Base-by-base conservation (phyloP, 2,888 invertebrate species). In the Cataglyphis cursor region DNA sequence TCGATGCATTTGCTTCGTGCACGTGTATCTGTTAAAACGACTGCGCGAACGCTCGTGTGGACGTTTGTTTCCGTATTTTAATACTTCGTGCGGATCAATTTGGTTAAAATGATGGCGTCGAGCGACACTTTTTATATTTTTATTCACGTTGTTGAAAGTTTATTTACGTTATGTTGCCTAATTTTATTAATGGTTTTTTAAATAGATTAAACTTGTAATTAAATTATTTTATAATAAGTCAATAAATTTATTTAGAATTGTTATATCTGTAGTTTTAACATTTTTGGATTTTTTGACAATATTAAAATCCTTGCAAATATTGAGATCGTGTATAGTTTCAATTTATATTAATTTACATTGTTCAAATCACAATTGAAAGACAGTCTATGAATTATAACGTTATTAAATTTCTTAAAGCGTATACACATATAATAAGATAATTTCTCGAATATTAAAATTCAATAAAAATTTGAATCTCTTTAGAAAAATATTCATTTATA, bases 51-150 rank as follows among this genome's bases (percentile, higher is more conserved):
- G 44, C 44, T 5, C 44, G 15, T 3, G 48, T 6, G 18, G 24
- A 80, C 44, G 59, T 80, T 72, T 80, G 72, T 80, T 80, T 78
- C 78, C 72, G 78, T 59, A 78, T 70, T 78, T 80, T 80, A 80
- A 80, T 80, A 80, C 72, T 72, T 59, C 18, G 59, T 44, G 72
- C 72, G 59, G 18, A 80, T 80, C 72, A 80, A 80, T 80, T 80
- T 80, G n/a, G 72, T 80, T 80, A 61, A 80, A 78, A 80, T 72
- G 72, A 59, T 35, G 35, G 2, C 44, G 21, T 35, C 44, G 24
- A 12, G 44, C 31, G 31, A 78, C 21, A 66, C 31, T 72, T 72
- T 78, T 80, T 59, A 72, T 35, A 61, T 72, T 78, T 78, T 72
- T 80, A 72, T 70, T 80, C 44, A 24, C 35, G 35, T 44, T 24